These are phyloP conservation scores for Pygmarrhopalites habei DNA, from an alignment of 1,140 invertebrate species.

Conservation along the genomic window DNA sequence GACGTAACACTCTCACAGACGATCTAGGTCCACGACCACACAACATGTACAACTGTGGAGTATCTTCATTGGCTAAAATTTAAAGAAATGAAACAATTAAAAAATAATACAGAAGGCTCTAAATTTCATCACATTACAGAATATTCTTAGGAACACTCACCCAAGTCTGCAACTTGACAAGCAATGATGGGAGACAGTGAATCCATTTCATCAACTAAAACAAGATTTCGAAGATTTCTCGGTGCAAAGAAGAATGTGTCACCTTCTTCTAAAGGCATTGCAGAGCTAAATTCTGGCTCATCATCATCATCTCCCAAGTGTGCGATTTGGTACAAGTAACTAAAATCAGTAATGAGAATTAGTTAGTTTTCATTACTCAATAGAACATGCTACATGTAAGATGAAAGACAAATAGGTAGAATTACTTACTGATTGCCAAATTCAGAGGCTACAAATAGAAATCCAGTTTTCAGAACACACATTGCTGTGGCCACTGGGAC, in stretches of 20 bases:
- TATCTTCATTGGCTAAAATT: constrained; percentile 87
- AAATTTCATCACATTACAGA: no score
- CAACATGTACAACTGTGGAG: constrained; percentile 91
- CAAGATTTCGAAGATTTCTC: constrained; percentile 85
- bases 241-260: constrained; percentile 99
- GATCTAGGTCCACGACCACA: constrained; percentile 93
- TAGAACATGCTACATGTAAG: no score
- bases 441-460: constrained; percentile 96
- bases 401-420: background rate
- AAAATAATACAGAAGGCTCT: background rate
- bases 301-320: constrained; percentile 98
- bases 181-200: constrained; percentile 89
- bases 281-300: constrained; percentile 97
- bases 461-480: constrained; percentile 98
- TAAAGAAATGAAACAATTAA: background rate
- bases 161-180: constrained; percentile 63
- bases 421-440: constrained; percentile 98
- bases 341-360: no score
- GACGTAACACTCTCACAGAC: constrained; percentile 82
- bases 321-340: constrained; percentile 97
- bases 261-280: constrained; percentile 95
- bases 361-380: no score
- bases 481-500: constrained; percentile 91
- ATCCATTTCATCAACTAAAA: constrained; percentile 96
- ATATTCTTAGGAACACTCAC: constrained; percentile 38